A percentile compares a stretch with the other conserved stretches of the same genome.
These are phyloP conservation scores for Oreochromis tanganicae DNA, from an alignment of 2,113 vertebrate species.

Conservation along the genomic window DNA sequence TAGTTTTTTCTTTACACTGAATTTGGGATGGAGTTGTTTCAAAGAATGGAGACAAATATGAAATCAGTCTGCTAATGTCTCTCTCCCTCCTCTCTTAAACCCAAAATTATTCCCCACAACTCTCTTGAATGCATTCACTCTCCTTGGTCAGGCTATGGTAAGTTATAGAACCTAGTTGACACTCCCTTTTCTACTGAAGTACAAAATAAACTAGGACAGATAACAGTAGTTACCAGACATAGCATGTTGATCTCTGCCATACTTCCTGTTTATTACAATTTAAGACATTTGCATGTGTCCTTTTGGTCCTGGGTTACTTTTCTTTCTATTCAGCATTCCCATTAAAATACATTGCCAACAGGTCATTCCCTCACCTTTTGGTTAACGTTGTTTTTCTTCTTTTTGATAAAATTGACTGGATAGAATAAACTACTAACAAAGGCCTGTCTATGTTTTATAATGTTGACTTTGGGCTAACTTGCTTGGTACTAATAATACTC, in stretches of 20 bases:
- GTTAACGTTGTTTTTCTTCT: not conserved
- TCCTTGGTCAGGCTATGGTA: slow-evolving; percentile 90
- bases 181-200: slow-evolving; percentile 24
- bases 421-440: slow-evolving; percentile 26
- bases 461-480: not conserved
- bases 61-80: slow-evolving; percentile 60
- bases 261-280: not conserved
- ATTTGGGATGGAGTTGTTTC: slow-evolving; percentile 32
- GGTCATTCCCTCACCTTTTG: not conserved
- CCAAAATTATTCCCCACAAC: slow-evolving; percentile 77
- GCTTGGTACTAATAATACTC: slow-evolving; percentile 23
- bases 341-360: not conserved
- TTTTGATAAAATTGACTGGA: not conserved
- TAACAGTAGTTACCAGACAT: not conserved
- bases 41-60: slow-evolving; percentile 30
- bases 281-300: slow-evolving; percentile 28
- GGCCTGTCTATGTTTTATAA: not conserved
- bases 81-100: slow-evolving; percentile 68
- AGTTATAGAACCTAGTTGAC: slow-evolving; percentile 71
- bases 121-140: slow-evolving; percentile 83
- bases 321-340: slow-evolving; percentile 47
- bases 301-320: slow-evolving; percentile 13
- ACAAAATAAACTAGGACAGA: slow-evolving; percentile 47
- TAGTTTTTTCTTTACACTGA: not conserved
- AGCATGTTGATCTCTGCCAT: slow-evolving; percentile 18